phyloP scores from a whole-genome alignment of 1,140 invertebrate genomes.

The Eufriesea mexicana region DNA sequence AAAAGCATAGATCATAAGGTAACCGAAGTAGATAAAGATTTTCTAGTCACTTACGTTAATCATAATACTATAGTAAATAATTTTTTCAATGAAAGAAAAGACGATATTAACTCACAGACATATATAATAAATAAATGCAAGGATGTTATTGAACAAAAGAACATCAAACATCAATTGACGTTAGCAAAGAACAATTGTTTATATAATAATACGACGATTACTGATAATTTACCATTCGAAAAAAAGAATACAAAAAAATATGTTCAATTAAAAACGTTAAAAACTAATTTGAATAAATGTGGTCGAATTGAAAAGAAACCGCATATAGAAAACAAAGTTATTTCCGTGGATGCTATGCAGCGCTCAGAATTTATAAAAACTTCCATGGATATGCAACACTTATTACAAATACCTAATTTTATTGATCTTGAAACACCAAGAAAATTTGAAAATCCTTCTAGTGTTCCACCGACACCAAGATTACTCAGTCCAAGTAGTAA shows the following conservation, averaged over 20 bases:
- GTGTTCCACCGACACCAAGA: conserved; percentile 77
- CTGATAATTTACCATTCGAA: not conserved
- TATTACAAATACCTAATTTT: conserved; percentile 57
- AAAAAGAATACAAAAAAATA: conserved; percentile 75
- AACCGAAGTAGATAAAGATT: not conserved
- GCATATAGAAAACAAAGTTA: not conserved
- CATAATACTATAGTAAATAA: not conserved
- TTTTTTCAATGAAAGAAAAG: not conserved
- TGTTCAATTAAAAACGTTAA: conserved; percentile 73
- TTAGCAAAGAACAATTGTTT: not conserved
- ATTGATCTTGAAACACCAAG: conserved; percentile 73
- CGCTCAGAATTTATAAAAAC: conserved; percentile 49
- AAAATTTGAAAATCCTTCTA: conserved; percentile 67
- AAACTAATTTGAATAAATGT: conserved; percentile 52
- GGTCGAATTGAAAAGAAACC: conserved; percentile 8
- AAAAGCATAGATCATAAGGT: not conserved
- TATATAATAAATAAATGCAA: not conserved
- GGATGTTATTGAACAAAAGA: not conserved
- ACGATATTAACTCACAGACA: not conserved
- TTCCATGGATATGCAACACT: conserved; percentile 54
- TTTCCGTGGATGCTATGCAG: not conserved
- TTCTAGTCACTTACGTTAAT: not conserved
- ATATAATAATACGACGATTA: not conserved
- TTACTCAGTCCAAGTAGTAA: conserved; percentile 74
- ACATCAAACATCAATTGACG: not conserved